These are phyloP conservation scores for Peromyscus polionotus DNA, from an alignment of 2,113 vertebrate species.

Conservation along the genomic window DNA sequence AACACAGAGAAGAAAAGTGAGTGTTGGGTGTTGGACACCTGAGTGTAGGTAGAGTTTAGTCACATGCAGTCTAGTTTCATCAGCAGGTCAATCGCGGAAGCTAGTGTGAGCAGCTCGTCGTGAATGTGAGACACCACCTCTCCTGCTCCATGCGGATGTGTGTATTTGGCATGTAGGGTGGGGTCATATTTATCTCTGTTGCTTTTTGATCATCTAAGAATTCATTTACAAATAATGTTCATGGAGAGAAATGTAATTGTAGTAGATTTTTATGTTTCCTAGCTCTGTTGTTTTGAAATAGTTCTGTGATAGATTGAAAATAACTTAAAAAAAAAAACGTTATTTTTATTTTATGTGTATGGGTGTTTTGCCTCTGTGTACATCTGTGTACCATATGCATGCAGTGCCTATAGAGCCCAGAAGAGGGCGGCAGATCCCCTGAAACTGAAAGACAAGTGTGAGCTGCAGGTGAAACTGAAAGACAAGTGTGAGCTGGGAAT, in stretches of 20 bases:
- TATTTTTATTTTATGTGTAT: not conserved
- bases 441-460: not conserved
- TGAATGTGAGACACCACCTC: rapidly evolving
- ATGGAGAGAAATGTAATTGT: not conserved
- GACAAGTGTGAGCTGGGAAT: not conserved
- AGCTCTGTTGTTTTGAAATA: not conserved
- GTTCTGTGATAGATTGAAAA: not conserved
- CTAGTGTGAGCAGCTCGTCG: not conserved
- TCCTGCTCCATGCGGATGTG: not conserved
- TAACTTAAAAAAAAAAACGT: not conserved
- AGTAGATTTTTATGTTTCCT: not conserved
- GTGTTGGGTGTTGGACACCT: rapidly evolving
- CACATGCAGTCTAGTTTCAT: not conserved
- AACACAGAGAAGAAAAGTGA: not conserved
- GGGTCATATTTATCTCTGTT: not conserved
- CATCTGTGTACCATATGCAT: too few relatives aligned
- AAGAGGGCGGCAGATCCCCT: not conserved
- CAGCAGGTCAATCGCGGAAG: not conserved
- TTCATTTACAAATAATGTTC: not conserved
- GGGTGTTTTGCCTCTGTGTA: not conserved
- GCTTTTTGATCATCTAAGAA: not conserved
- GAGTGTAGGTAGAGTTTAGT: not conserved
- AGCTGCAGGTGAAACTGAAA: not conserved
- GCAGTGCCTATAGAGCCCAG: not conserved
- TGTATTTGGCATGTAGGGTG: rapidly evolving